Conservation (phyloP, 2,797 vertebrate species). For the Lateolabrax maculatus region DNA sequence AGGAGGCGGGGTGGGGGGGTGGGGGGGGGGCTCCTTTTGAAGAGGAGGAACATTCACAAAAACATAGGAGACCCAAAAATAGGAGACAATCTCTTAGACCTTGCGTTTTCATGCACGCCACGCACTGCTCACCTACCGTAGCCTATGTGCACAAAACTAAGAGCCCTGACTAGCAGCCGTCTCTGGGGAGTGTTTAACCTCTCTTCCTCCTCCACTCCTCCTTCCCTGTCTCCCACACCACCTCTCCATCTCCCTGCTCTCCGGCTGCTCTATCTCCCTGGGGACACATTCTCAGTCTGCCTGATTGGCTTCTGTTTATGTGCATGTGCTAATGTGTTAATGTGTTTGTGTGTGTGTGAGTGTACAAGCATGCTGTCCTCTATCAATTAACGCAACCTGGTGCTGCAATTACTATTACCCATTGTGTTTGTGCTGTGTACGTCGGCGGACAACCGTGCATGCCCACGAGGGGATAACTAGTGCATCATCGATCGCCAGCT, state of each 20-base stretch:
- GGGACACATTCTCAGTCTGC: conserved; percentile 74
- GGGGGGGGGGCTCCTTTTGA: conserved; percentile 32
- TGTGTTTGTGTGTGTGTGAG: conserved; percentile 60
- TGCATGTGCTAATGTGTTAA: conserved; percentile 67
- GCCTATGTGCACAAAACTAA: conserved; percentile 63
- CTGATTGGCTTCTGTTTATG: conserved; percentile 78
- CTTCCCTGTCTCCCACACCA: conserved; percentile 50
- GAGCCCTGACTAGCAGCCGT: conserved; percentile 53
- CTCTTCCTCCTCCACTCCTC: conserved; percentile 60
- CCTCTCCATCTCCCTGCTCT: conserved; percentile 70
- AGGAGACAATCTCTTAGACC: conserved; percentile 64
- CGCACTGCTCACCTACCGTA: conserved; percentile 61
- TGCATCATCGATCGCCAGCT: conserved; percentile 78
- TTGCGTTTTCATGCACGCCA: conserved; percentile 69
- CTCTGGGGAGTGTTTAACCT: conserved; percentile 77
- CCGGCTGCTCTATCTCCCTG: conserved; percentile 68
- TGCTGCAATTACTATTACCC: conserved; percentile 71
- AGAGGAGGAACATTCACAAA: conserved; percentile 64
- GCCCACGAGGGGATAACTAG: conserved; percentile 60
- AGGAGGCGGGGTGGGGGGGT: not conserved
- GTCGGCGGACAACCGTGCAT: conserved; percentile 26
- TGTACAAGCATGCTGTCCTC: conserved; percentile 68
- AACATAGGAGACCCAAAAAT: conserved; percentile 69
- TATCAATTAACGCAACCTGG: conserved; percentile 81
- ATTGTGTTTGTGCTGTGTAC: conserved; percentile 53